phyloP scores from a whole-genome alignment of 2,797 vertebrate species.

The Zalophus californianus region DNA sequence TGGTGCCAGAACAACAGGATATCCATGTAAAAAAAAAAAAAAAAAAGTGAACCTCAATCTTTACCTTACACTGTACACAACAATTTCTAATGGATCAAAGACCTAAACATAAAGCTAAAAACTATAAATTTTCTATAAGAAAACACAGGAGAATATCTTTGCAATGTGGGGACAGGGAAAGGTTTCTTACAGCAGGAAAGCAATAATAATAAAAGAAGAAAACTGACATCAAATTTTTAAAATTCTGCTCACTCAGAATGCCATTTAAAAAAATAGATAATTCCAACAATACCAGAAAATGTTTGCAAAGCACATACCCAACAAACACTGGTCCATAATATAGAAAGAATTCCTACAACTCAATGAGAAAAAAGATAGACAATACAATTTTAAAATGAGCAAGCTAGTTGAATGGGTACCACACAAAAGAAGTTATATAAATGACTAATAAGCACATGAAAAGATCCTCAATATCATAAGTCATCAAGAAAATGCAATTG shows the following conservation, averaged over 20 bases:
- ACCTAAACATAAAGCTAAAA: not conserved
- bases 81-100: not conserved
- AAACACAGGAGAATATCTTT: not conserved
- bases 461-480: not conserved
- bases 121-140: not conserved
- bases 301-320: not conserved
- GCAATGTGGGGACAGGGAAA: not conserved
- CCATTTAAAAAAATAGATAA: not conserved
- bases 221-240: not conserved
- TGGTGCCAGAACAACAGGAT: not conserved
- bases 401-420: not conserved
- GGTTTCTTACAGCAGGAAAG: not conserved
- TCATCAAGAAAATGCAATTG: not conserved
- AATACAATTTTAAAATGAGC: not conserved
- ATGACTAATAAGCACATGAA: not conserved
- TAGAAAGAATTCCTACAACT: not conserved
- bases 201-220: not conserved
- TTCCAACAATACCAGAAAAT: not conserved
- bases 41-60: not conserved
- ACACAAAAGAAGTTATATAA: not conserved
- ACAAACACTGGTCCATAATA: not conserved
- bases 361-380: not conserved
- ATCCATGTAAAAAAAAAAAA: not conserved
- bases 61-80: not conserved
- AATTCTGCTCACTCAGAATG: not conserved